Evolutionary conservation across 2,797 vertebrate species (phyloP).

Genomic region (Podargus strigoides): DNA sequence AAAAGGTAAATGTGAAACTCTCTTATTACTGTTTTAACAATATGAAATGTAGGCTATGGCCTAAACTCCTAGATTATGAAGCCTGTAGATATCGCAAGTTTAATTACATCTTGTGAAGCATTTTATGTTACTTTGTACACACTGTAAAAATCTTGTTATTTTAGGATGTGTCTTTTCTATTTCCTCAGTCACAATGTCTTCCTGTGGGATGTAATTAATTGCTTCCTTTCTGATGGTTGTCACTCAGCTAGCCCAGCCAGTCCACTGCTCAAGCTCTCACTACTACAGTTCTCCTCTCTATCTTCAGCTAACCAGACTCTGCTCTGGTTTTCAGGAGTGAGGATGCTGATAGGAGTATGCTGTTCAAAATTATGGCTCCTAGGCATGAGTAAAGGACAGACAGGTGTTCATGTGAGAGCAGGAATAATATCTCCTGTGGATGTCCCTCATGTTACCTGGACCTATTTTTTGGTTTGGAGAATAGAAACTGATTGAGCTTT

Average conservation of each 20-base stretch:
- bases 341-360: neutral
- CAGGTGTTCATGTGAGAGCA: neutral
- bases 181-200: neutral
- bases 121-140: neutral
- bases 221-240: neutral
- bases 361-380: neutral
- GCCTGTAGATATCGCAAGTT: neutral
- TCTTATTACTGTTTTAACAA: neutral
- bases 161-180: neutral
- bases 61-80: neutral
- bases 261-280: neutral
- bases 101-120: neutral
- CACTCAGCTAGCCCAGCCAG: neutral
- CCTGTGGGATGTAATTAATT: neutral
- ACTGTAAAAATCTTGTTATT: neutral
- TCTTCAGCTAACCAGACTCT: neutral
- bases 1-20: constrained; percentile 81
- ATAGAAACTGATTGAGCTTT: neutral
- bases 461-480: neutral
- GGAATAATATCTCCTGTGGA: neutral
- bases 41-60: neutral
- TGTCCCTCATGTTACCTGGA: neutral
- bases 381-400: neutral
- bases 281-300: neutral
- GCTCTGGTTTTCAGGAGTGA: neutral